Evolutionary conservation across 1,140 invertebrate genomes (phyloP), one percentile per base, ranked within the genome.

Genomic region (Stenopsyche tienmushanensis): DNA sequence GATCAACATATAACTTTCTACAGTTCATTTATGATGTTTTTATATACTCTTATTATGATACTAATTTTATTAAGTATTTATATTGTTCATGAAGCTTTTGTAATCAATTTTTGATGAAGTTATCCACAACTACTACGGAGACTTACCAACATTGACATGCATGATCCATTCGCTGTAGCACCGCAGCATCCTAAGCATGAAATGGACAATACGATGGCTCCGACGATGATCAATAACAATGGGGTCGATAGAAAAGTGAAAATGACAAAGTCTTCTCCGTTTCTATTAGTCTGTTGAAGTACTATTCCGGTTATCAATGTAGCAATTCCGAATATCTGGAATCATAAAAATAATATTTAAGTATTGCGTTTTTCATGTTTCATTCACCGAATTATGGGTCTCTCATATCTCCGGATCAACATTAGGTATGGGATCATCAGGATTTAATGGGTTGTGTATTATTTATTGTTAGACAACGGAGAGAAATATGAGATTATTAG

Each of bases 171-270:
- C 92, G 10, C 92, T 92, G 17, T 92, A 92, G 78, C 92, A 95
- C 92, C 92, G 78, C 92, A 95, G 65, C 92, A 92, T 65, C 94
- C 89, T 82, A 94, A 93, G 26, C 91, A 90, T 15, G 93, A 88
- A 45, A 93, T 80, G 73, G 93, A 91, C 71, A 93, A 88, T 45
- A 92, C 84, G n/a, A 88, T 77, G 24, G 92, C 92, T 13, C 93
- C 86, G 67, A 91, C 84, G 71, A 94, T 92, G 67, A 94, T 83
- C 18, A 94, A 81, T 39, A 92, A 83, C 13, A 91, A 90, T 10
- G 84, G 86, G 0, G 88, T 86, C 67, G 87, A 88, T 72, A 91
- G 86, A 77, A 79, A 78, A 59, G 72, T 83, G 66, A 82, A 83
- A 75, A 88, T 86, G 62, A 88, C 81, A 73, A 90, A 86, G 69